Evolutionary conservation across 2,888 invertebrate species (phyloP).

Genomic region (Bhutanitis thaidina): DNA sequence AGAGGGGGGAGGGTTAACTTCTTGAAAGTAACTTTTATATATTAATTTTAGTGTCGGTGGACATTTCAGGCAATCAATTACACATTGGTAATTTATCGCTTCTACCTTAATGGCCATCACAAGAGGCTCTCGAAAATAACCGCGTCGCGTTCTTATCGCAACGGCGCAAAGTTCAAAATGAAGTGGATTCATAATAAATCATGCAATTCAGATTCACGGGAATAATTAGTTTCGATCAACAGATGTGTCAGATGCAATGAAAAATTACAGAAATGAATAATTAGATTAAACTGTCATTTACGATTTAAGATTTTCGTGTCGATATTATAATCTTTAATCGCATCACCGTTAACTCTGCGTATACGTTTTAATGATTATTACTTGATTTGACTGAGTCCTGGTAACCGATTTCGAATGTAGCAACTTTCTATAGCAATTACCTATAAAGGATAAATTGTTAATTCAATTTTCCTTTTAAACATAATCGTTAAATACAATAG

Average conservation of each 20-base stretch:
- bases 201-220: constrained; percentile 11
- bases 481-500: no score
- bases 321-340: constrained; percentile 7
- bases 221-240: constrained; percentile 31
- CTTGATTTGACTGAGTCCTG: background rate
- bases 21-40: constrained; percentile 8
- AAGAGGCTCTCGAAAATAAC: background rate
- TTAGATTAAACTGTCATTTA: constrained; percentile 20
- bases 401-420: constrained; percentile 3
- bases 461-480: no score
- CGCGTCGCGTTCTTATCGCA: background rate
- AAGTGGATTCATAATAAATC: constrained; percentile 1
- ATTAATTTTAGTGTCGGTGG: constrained; percentile 9
- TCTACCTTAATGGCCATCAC: constrained; percentile 7
- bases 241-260: constrained; percentile 26
- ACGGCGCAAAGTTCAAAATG: constrained; percentile 7
- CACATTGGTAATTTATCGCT: constrained; percentile 18
- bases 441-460: background rate
- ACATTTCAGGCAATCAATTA: constrained; percentile 16
- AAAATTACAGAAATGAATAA: constrained; percentile 22
- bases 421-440: constrained; percentile 9
- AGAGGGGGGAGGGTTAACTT: background rate
- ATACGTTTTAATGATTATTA: background rate
- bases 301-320: background rate
- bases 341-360: constrained; percentile 2